phyloP scores from a whole-genome alignment of 2,797 vertebrate genomes.

The Arrhamphus sclerolepis region DNA sequence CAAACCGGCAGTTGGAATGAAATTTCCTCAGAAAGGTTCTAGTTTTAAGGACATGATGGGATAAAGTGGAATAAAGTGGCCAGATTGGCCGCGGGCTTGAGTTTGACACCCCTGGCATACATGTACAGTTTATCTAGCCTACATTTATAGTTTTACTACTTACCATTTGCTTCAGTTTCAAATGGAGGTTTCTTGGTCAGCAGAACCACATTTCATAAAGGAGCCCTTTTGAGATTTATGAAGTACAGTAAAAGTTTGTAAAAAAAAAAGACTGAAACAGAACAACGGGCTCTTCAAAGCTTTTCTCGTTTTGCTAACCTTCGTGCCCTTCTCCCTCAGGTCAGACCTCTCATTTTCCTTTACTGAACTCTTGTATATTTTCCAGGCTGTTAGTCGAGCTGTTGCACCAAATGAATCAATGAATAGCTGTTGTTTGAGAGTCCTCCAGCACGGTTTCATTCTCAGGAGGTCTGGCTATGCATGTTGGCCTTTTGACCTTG shows the following conservation, averaged over 20 bases:
- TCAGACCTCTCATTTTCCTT: slow-evolving; percentile 39
- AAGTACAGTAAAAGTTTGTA: background rate
- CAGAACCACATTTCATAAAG: too few relatives aligned
- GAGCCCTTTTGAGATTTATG: too few relatives aligned
- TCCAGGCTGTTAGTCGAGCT: slow-evolving; percentile 24
- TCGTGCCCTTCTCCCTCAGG: slow-evolving; percentile 14
- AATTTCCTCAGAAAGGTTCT: too few relatives aligned
- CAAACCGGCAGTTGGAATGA: too few relatives aligned
- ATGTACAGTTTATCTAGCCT: too few relatives aligned
- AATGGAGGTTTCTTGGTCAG: too few relatives aligned
- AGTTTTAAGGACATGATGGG: too few relatives aligned
- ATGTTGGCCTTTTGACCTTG: slow-evolving; percentile 12
- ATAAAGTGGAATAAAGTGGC: too few relatives aligned
- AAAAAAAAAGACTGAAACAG: background rate
- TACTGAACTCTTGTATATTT: slow-evolving; percentile 31
- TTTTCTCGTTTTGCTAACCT: slow-evolving; percentile 20
- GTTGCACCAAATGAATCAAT: slow-evolving; percentile 54
- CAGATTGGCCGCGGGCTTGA: too few relatives aligned
- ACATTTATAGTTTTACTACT: too few relatives aligned
- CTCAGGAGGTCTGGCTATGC: slow-evolving; percentile 32
- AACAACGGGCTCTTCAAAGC: slow-evolving; percentile 7
- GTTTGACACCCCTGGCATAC: too few relatives aligned
- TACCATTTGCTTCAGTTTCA: too few relatives aligned
- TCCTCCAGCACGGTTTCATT: slow-evolving; percentile 48
- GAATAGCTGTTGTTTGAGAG: slow-evolving; percentile 48